These are phyloP conservation scores for Cnemophilus loriae DNA, from an alignment of 2,113 vertebrate species.

Conservation along the genomic window DNA sequence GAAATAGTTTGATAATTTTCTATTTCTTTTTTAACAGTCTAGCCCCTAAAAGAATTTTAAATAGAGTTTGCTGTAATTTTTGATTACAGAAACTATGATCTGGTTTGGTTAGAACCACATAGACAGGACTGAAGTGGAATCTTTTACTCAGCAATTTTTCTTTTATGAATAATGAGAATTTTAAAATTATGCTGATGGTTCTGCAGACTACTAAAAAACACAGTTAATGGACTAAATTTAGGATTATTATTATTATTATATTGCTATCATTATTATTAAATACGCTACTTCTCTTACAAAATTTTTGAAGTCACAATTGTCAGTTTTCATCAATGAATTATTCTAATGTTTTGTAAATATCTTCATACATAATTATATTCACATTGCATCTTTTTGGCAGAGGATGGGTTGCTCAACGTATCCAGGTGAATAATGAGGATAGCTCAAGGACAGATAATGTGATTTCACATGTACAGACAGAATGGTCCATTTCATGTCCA, in stretches of 20 bases:
- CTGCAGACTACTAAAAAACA: neutral
- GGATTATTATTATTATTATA: neutral
- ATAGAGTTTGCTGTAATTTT: neutral
- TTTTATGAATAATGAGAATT: neutral
- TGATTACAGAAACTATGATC: neutral
- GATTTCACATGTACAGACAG: neutral
- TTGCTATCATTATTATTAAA: neutral
- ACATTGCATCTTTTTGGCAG: neutral
- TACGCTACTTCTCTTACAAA: neutral
- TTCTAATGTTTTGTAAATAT: neutral
- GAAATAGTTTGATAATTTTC: neutral
- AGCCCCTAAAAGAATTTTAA: neutral
- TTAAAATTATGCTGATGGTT: neutral
- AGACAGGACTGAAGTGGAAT: neutral
- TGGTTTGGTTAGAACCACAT: neutral
- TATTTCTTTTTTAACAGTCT: neutral
- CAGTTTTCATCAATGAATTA: neutral
- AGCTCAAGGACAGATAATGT: neutral
- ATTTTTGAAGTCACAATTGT: neutral
- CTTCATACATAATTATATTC: neutral
- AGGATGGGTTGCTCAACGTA: neutral
- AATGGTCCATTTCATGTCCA: neutral
- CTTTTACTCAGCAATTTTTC: neutral
- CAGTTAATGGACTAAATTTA: neutral
- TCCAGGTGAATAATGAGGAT: neutral